Conservation (phyloP, 2,888 invertebrate species). For the Callinectes sapidus region DNA sequence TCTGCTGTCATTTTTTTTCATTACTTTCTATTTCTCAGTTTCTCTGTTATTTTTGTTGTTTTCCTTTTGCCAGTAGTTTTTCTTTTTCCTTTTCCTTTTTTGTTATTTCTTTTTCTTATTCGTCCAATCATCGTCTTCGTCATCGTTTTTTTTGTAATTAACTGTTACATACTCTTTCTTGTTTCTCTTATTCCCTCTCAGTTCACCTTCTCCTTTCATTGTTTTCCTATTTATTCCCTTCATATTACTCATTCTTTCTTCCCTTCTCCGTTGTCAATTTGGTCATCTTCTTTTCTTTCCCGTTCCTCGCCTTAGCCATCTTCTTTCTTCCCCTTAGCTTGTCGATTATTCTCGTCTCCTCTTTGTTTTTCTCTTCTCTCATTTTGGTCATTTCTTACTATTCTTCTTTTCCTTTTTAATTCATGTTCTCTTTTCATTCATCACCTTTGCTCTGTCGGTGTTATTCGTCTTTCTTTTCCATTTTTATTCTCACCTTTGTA, state of each 20-base stretch:
- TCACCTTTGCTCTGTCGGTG: too few species aligned
- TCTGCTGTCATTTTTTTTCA: background rate
- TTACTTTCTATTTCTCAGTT: background rate
- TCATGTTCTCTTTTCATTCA: too few species aligned
- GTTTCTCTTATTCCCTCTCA: background rate
- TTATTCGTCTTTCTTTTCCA: background rate
- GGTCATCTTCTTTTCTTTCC: too few species aligned
- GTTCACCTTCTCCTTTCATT: conserved; percentile 5
- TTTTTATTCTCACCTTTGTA: background rate
- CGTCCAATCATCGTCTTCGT: too few species aligned
- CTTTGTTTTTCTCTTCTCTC: background rate
- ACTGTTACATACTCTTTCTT: too few species aligned
- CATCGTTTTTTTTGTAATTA: too few species aligned
- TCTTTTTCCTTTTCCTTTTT: background rate
- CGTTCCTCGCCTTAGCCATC: too few species aligned
- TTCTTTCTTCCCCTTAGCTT: background rate
- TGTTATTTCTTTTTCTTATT: background rate
- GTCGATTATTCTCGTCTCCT: background rate
- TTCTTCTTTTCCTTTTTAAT: too few species aligned
- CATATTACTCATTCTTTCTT: too few species aligned
- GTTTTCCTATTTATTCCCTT: background rate
- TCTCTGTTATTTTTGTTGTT: background rate
- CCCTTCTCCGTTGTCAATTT: too few species aligned
- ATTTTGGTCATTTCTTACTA: too few species aligned
- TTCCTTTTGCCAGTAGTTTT: too few species aligned